Conservation (phyloP, 2,888 invertebrate species). For the Hybos culiciformis region DNA sequence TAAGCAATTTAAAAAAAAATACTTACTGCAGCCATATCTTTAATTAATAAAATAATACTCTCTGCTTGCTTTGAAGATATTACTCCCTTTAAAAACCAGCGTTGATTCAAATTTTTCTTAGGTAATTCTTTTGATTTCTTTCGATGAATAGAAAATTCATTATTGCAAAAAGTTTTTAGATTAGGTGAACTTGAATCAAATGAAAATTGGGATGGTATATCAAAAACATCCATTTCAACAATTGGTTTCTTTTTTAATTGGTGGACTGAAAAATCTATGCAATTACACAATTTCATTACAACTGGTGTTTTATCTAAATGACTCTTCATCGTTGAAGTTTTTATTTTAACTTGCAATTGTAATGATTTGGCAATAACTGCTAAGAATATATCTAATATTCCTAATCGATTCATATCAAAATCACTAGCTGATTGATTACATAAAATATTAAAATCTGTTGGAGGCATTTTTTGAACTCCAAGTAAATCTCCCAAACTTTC, state of each 20-base stretch:
- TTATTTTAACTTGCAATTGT: constrained; percentile 72
- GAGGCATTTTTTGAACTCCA: constrained; percentile 55
- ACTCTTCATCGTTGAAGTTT: constrained; percentile 23
- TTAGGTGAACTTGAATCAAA: constrained; percentile 5
- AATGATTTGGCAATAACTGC: constrained; percentile 84
- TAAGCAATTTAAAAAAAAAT: not conserved
- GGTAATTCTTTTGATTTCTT: constrained; percentile 18
- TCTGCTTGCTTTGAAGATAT: constrained; percentile 77
- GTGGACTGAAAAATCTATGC: constrained; percentile 32
- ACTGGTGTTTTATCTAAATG: constrained; percentile 45
- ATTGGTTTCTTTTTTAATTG: constrained; percentile 18
- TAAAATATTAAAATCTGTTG: constrained; percentile 62
- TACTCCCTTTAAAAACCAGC: constrained; percentile 80
- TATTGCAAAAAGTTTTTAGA: constrained; percentile 5
- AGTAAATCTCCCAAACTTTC: constrained; percentile 65
- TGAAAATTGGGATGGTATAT: constrained; percentile 7
- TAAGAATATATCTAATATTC: constrained; percentile 78
- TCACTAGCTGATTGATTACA: constrained; percentile 36
- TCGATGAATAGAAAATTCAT: constrained; percentile 15
- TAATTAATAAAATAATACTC: constrained; percentile 71
- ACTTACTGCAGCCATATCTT: constrained; percentile 83
- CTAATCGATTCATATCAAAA: constrained; percentile 44
- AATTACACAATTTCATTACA: constrained; percentile 30
- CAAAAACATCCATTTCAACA: too few species aligned
- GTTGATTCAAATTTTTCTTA: constrained; percentile 31